Evolutionary conservation across 1,140 invertebrate species (phyloP), one percentile per base, ranked within the genome.

Genomic region (Neodiprion lecontei): DNA sequence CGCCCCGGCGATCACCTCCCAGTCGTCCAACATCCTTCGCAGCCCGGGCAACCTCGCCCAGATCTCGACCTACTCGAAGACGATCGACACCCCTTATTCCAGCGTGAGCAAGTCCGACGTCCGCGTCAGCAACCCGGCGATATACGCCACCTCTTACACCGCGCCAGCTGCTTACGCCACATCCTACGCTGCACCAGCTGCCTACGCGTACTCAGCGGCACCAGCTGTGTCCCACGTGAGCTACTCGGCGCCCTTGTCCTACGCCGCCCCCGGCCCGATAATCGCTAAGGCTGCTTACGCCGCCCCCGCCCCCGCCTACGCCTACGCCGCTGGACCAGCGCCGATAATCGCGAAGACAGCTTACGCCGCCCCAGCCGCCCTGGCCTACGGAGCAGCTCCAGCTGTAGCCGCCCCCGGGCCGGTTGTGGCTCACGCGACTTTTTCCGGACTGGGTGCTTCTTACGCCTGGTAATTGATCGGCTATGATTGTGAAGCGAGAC

Each of bases 71-170:
- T 91, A 92, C 78, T 89, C 89, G 0, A 93, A 92, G 79, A 90
- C 91, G 66, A 90, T 93, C 70, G 91, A 92, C 77, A 93, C 92
- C 1, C 92, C 93, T 3, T 94, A 91, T 87, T 93, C 92, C 40
- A 93, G 91, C 80, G 91, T 91, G 48, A 90, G 91, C 80, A 92
- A 92, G 79, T 84, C 90, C 47, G 91, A 93, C 77, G 89, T 92
- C 8, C 88, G 92, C 48, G 90, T 93, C 2, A 92, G 89, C 85
- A 93, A 92, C 83, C 91, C 82, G 72, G 74, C 77, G 49, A 9
- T 9, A 4, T 14, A 61, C 21, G 72, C 71, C n/a, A 47, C 74
- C 61, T 77, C 79, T 1, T 75, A 82, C 76, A 69, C 77, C 50
- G 78, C 77, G 23, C 81, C 76, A 61, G 53, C 53, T 17, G 53